phyloP scores from a whole-genome alignment of 2,113 vertebrate species.

The Miniopterus natalensis region DNA sequence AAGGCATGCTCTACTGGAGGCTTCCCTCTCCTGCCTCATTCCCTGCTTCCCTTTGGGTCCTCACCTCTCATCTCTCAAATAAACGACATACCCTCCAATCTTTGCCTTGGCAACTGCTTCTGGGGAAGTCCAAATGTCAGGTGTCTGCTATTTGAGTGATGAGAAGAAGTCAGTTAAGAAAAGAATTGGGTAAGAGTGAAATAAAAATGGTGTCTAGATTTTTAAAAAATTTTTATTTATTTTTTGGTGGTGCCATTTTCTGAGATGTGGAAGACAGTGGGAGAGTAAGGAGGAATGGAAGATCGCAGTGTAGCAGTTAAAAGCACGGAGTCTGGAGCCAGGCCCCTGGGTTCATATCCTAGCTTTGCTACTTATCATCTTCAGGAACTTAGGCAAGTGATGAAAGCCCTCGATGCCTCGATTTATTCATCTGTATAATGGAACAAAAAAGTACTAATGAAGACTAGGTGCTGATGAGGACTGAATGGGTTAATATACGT shows the following conservation, averaged over 20 bases:
- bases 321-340: neutral
- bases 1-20: accelerated
- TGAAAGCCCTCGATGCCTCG: neutral
- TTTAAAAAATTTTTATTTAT: too few relatives aligned
- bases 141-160: neutral
- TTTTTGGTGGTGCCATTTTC: neutral
- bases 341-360: accelerated
- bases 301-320: neutral
- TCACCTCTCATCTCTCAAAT: neutral
- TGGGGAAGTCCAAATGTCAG: neutral
- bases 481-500: neutral
- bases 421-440: neutral
- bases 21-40: neutral
- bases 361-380: neutral
- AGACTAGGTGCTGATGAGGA: neutral
- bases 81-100: accelerated
- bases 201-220: neutral
- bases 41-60: neutral
- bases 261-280: neutral
- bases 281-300: neutral
- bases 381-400: neutral
- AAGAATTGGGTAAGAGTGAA: neutral
- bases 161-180: neutral
- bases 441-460: neutral
- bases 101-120: neutral